Evolutionary conservation across 2,888 invertebrate genomes (phyloP).

Genomic region (Therioaphis trifolii): DNA sequence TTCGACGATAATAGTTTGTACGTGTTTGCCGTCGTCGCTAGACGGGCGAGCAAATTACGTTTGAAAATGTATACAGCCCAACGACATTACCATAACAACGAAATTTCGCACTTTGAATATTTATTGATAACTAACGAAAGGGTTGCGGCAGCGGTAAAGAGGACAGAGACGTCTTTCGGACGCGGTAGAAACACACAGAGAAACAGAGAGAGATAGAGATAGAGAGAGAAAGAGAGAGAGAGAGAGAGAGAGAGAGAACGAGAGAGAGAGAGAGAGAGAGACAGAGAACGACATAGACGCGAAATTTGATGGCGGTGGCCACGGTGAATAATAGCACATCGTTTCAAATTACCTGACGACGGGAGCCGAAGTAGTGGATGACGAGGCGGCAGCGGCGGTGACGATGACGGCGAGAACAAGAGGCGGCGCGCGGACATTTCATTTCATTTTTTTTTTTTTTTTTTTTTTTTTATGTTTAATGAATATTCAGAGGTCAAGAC

Average conservation of each 20-base stretch:
- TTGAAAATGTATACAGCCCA: background rate
- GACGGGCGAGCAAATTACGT: background rate
- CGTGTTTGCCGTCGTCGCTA: no score
- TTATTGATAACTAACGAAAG: background rate
- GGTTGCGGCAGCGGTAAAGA: background rate
- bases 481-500: slow-evolving; percentile 56
- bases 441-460: background rate
- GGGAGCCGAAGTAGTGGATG: no score
- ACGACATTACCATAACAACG: background rate
- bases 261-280: no score
- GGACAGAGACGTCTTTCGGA: background rate
- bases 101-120: slow-evolving; percentile 3
- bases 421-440: background rate
- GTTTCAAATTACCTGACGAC: slow-evolving; percentile 37
- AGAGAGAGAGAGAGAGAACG: no score
- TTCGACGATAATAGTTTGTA: background rate
- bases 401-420: background rate
- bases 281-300: no score
- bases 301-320: background rate
- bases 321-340: slow-evolving; percentile 23
- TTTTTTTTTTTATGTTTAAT: slow-evolving; percentile 5
- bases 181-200: background rate
- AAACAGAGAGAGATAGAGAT: background rate
- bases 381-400: background rate
- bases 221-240: background rate